Conservation (phyloP, 1,140 invertebrate species). For the Adelges cooleyi region DNA sequence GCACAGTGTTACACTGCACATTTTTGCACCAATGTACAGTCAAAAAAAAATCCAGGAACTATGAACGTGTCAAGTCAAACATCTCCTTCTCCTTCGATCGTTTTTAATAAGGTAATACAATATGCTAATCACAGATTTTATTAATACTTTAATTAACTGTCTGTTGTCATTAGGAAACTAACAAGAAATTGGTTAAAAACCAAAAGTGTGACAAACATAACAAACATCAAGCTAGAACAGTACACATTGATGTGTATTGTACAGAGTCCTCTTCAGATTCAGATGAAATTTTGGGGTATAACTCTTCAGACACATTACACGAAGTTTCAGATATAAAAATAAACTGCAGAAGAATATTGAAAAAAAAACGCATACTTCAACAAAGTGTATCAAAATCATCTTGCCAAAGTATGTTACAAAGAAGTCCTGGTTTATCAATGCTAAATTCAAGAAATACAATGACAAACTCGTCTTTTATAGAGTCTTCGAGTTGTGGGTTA, state of each 20-base stretch:
- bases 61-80: conserved; percentile 18
- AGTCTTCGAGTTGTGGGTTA: conserved; percentile 20
- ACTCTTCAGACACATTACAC: neutral
- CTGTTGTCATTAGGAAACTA: neutral
- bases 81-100: neutral
- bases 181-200: neutral
- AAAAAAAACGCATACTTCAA: neutral
- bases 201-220: conserved; percentile 30
- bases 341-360: conserved; percentile 2
- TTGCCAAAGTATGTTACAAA: neutral
- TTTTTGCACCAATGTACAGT: conserved; percentile 39
- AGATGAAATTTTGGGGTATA: neutral
- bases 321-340: conserved; percentile 13
- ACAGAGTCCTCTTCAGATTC: conserved; percentile 46
- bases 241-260: conserved; percentile 67
- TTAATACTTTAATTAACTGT: too few relatives aligned
- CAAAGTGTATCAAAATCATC: neutral
- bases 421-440: conserved; percentile 10
- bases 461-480: neutral
- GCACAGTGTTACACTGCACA: conserved; percentile 38
- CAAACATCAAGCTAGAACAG: conserved; percentile 48
- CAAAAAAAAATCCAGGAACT: conserved; percentile 37
- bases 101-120: conserved; percentile 10
- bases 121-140: too few relatives aligned
- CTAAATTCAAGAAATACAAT: conserved; percentile 19